These are phyloP conservation scores for Microplitis manilae DNA, from an alignment of 2,888 invertebrate species.

Conservation along the genomic window DNA sequence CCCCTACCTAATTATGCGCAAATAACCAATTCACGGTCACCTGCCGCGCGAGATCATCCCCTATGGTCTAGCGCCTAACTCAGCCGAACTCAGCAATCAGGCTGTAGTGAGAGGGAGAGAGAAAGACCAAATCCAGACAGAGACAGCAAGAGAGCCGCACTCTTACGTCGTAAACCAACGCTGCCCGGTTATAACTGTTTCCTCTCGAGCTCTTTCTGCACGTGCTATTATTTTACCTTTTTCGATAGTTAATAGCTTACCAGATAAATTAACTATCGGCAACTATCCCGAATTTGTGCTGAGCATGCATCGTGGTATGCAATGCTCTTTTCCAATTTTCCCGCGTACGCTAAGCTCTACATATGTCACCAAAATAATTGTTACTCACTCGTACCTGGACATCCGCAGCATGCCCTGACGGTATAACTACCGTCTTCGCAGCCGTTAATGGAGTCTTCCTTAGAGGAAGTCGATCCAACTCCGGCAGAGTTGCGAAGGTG, in stretches of 20 bases:
- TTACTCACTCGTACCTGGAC: constrained; percentile 45
- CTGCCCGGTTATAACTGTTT: too few relatives aligned
- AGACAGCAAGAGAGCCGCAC: too few relatives aligned
- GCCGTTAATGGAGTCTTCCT: constrained; percentile 28
- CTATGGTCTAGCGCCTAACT: too few relatives aligned
- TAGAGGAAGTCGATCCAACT: constrained; percentile 33
- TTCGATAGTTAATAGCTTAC: constrained; percentile 10
- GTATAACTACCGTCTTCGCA: constrained; percentile 36
- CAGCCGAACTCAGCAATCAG: too few relatives aligned
- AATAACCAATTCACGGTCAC: too few relatives aligned
- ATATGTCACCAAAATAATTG: constrained; percentile 36
- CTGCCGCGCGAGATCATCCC: too few relatives aligned
- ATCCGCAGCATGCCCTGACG: constrained; percentile 50
- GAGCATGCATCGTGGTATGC: not conserved
- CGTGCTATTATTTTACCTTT: constrained; percentile 19
- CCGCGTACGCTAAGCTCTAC: constrained; percentile 29
- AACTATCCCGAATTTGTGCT: not conserved
- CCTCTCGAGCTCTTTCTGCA: constrained; percentile 8
- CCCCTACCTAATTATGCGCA: too few relatives aligned
- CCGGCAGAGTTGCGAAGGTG: constrained; percentile 31
- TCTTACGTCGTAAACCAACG: too few relatives aligned
- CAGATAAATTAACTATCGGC: constrained; percentile 3
- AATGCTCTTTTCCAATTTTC: constrained; percentile 1
- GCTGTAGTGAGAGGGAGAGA: too few relatives aligned
- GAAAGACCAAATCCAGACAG: too few relatives aligned